Evolutionary conservation across 1,140 invertebrate species (phyloP).

Genomic region (Pectinophora gossypiella): DNA sequence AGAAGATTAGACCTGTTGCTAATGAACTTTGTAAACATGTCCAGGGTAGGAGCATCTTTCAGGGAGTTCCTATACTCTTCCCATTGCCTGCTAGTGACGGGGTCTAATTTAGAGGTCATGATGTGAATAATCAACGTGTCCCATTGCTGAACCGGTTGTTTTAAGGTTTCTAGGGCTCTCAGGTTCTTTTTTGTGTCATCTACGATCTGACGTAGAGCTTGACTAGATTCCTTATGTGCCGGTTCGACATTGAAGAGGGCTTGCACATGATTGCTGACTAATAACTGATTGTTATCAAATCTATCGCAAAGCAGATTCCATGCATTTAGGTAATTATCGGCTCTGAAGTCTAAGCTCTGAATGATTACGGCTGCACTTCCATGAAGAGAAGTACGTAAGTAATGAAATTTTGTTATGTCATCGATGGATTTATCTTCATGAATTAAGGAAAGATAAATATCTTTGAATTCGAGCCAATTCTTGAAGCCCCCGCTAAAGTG

Average conservation of each 20-base stretch:
- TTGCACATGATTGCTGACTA: conserved; percentile 5
- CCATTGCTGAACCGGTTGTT: conserved; percentile 2
- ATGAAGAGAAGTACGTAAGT: conserved; percentile 5
- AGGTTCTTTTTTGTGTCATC: conserved; percentile 7
- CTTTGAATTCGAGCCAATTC: conserved; percentile 6
- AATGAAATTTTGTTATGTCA: conserved; percentile 1
- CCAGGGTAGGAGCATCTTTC: background rate
- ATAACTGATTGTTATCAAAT: conserved; percentile 4
- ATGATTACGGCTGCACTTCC: background rate
- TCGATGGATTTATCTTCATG: background rate
- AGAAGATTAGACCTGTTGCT: conserved; percentile 4
- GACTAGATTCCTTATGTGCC: background rate
- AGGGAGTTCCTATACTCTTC: conserved; percentile 5
- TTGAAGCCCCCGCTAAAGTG: background rate
- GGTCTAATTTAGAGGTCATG: conserved; percentile 4
- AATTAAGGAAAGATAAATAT: conserved; percentile 6
- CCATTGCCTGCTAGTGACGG: conserved; percentile 2
- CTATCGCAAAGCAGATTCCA: conserved; percentile 6
- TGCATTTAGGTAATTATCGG: conserved; percentile 4
- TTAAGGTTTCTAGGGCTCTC: conserved; percentile 2
- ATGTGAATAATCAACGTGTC: conserved; percentile 6
- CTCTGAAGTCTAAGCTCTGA: conserved; percentile 2
- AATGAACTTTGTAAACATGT: background rate
- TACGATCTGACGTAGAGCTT: conserved; percentile 1
- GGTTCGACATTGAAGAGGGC: conserved; percentile 4